phyloP scores from a whole-genome alignment of 2,888 invertebrate species.

The Orchesellides sinensis region DNA sequence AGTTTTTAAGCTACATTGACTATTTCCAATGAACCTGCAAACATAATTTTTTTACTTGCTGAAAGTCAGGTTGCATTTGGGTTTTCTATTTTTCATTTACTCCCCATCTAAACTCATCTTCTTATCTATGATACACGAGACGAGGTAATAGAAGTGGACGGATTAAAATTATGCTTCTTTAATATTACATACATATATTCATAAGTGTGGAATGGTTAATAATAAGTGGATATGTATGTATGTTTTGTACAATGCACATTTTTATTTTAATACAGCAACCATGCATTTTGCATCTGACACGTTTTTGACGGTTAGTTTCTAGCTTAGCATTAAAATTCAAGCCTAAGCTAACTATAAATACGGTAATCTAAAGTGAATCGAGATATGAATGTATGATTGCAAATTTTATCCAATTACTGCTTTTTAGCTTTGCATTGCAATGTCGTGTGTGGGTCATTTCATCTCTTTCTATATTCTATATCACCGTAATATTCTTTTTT shows the following conservation, averaged over 20 bases:
- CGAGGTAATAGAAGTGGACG: not conserved
- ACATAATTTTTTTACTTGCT: conserved; percentile 14
- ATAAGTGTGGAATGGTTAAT: not conserved
- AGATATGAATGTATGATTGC: conserved; percentile 55
- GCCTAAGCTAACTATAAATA: conserved; percentile 15
- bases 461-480: conserved; percentile 7
- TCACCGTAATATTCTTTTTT: not conserved
- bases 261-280: not conserved
- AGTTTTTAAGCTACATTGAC: conserved; percentile 23
- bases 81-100: not conserved
- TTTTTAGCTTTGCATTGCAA: conserved; percentile 46
- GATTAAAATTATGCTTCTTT: conserved; percentile 12
- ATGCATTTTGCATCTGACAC: conserved; percentile 31
- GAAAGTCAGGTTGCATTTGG: conserved; percentile 13
- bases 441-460: conserved; percentile 50
- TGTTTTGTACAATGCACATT: conserved; percentile 18
- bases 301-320: conserved; percentile 56
- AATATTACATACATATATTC: not conserved
- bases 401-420: conserved; percentile 62
- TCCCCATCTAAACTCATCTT: not conserved
- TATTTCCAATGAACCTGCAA: conserved; percentile 44
- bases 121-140: not conserved
- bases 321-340: conserved; percentile 19
- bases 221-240: conserved; percentile 26
- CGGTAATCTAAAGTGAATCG: not conserved